These are phyloP conservation scores for Salvelinus sp. DNA, from an alignment of 2,113 vertebrate species.

Conservation along the genomic window DNA sequence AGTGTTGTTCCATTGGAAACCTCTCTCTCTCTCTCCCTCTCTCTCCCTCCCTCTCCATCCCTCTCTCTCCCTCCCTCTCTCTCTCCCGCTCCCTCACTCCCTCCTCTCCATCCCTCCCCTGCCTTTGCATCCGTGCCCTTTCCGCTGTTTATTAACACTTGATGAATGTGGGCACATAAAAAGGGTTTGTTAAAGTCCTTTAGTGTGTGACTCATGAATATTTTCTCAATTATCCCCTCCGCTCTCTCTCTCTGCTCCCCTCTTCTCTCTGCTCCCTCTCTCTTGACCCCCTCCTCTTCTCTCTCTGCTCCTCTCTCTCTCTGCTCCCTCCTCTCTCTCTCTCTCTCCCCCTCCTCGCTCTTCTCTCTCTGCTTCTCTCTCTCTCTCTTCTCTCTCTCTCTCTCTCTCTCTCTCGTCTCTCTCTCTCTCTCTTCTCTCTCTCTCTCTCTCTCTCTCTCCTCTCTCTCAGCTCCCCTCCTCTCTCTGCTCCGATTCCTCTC, in stretches of 20 bases:
- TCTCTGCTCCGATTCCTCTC: too few species aligned
- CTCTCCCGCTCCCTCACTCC: constrained; percentile 4
- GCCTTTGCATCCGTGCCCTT: constrained; percentile 59
- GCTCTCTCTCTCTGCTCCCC: background rate
- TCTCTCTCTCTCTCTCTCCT: background rate
- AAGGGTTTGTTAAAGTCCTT: constrained; percentile 65
- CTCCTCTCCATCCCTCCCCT: background rate
- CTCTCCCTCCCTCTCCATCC: too few species aligned
- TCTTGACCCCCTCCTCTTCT: too few species aligned
- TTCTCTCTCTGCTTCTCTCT: background rate
- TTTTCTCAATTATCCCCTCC: constrained; percentile 18
- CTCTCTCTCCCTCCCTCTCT: too few species aligned
- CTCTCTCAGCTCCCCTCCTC: too few species aligned
- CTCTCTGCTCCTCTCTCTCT: background rate
- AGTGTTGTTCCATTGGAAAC: too few species aligned
- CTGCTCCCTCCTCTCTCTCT: too few species aligned
- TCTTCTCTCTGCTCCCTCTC: too few species aligned
- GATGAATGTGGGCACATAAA: constrained; percentile 61
- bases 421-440: background rate
- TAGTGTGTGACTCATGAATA: constrained; percentile 59
- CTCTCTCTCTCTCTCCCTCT: too few species aligned
- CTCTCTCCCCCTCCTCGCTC: too few species aligned
- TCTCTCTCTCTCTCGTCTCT: background rate
- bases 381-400: background rate
- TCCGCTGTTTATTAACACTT: constrained; percentile 64